Percentiles rank a stretch among this genome's conserved stretches.
phyloP scores from a whole-genome alignment of 2,113 vertebrate species.

The Petrocephalus zakoni region DNA sequence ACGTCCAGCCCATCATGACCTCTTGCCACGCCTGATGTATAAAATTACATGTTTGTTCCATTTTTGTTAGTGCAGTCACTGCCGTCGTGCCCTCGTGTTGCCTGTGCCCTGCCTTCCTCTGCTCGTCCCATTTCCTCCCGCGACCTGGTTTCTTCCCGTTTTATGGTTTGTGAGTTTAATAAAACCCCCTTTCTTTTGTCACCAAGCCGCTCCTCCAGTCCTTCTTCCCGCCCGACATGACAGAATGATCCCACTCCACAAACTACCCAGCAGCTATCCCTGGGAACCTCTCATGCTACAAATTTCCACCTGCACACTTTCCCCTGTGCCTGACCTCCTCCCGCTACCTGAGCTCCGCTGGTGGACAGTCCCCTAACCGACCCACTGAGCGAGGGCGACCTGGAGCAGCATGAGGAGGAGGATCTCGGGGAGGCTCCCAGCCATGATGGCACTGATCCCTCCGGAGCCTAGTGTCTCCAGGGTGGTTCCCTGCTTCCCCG shows the following conservation, averaged over 20 bases:
- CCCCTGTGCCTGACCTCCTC: not conserved
- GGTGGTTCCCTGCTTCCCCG: no score
- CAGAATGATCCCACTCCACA: not conserved
- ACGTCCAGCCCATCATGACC: not conserved
- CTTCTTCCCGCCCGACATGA: not conserved
- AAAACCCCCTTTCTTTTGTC: not conserved
- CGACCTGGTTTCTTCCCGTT: not conserved
- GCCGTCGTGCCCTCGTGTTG: no score
- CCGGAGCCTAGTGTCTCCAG: no score
- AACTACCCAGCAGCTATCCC: not conserved
- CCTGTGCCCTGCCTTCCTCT: not conserved
- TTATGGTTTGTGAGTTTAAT: not conserved
- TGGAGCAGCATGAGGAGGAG: no score
- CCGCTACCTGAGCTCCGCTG: not conserved
- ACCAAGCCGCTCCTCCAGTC: not conserved
- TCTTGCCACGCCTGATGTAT: not conserved
- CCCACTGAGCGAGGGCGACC: not conserved
- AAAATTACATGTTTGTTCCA: no score
- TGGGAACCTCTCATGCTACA: not conserved
- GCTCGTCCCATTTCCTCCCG: not conserved
- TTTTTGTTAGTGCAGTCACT: no score
- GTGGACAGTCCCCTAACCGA: not conserved
- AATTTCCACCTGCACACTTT: not conserved
- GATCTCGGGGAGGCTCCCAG: no score
- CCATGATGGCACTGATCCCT: no score